phyloP scores from a whole-genome alignment of 92 coral and sea anemone species.

The Hydrozoanthus gracilis region DNA sequence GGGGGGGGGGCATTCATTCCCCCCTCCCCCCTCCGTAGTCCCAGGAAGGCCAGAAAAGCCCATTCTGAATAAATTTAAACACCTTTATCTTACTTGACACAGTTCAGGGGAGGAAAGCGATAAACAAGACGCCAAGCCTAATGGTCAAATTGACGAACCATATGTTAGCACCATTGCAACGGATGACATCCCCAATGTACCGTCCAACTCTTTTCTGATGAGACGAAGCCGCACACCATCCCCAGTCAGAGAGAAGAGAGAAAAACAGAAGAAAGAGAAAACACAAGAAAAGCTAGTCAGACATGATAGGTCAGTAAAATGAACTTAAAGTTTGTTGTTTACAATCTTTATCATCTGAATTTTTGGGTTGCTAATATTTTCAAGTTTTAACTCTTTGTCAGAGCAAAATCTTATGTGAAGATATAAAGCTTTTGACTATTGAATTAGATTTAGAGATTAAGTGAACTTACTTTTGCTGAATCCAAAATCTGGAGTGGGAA shows the following conservation, averaged over 20 bases:
- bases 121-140: slow-evolving; percentile 27
- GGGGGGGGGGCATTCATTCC: neutral
- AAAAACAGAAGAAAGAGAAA: slow-evolving; percentile 53
- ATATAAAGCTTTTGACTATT: too few species aligned
- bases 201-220: slow-evolving; percentile 85
- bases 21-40: too few species aligned
- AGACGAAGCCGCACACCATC: slow-evolving; percentile 97
- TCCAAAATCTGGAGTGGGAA: too few species aligned
- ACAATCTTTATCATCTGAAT: too few species aligned
- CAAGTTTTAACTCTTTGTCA: too few species aligned
- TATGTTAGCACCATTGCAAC: slow-evolving; percentile 66
- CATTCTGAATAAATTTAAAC: too few species aligned
- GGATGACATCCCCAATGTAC: slow-evolving; percentile 86
- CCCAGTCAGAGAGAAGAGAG: slow-evolving; percentile 80
- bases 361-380: too few species aligned
- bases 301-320: neutral
- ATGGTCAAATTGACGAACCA: slow-evolving; percentile 24
- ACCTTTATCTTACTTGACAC: neutral
- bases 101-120: slow-evolving; percentile 48
- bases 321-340: too few species aligned
- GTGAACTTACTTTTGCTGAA: too few species aligned
- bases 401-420: too few species aligned
- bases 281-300: slow-evolving; percentile 41
- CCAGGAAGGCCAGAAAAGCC: too few species aligned
- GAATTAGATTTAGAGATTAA: too few species aligned